Conservation (phyloP, 2,888 invertebrate genomes). For the Erebia ligea region DNA sequence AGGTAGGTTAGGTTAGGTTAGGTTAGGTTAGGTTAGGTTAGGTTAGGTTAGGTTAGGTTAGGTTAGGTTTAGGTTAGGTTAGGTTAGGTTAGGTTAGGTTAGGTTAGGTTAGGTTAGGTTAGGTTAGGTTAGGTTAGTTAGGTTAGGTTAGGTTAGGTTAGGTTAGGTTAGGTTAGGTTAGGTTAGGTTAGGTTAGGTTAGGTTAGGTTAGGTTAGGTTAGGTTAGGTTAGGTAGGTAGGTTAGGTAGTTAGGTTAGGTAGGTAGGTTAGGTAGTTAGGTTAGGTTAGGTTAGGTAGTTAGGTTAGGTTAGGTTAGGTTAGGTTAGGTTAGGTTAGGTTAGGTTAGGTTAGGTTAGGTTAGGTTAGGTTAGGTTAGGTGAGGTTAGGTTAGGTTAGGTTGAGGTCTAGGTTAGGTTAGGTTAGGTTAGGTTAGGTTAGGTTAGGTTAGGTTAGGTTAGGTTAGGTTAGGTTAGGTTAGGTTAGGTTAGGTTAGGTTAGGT, state of each 20-base stretch:
- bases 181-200: slow-evolving; percentile 36
- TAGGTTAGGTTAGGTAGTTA: slow-evolving; percentile 43
- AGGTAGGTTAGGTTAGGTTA: slow-evolving; percentile 36
- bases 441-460: slow-evolving; percentile 42
- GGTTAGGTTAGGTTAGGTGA: slow-evolving; percentile 42
- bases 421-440: slow-evolving; percentile 33
- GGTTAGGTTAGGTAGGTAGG: slow-evolving; percentile 44
- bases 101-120: slow-evolving; percentile 38
- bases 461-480: slow-evolving; percentile 39
- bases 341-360: slow-evolving; percentile 42
- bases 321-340: slow-evolving; percentile 42
- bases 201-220: slow-evolving; percentile 43
- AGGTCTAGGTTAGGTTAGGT: too few species aligned
- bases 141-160: slow-evolving; percentile 38
- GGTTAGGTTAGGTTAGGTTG: slow-evolving; percentile 42
- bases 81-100: slow-evolving; percentile 37
- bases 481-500: slow-evolving; percentile 35
- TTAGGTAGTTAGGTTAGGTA: slow-evolving; percentile 44
- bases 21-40: slow-evolving; percentile 40
- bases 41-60: slow-evolving; percentile 39
- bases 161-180: slow-evolving; percentile 36
- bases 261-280: slow-evolving; percentile 41
- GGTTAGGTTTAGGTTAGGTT: slow-evolving; percentile 38
- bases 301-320: slow-evolving; percentile 43
- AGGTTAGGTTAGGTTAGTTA: slow-evolving; percentile 37